phyloP scores from a whole-genome alignment of 2,113 vertebrate species.

The Malaclemys terrapin region DNA sequence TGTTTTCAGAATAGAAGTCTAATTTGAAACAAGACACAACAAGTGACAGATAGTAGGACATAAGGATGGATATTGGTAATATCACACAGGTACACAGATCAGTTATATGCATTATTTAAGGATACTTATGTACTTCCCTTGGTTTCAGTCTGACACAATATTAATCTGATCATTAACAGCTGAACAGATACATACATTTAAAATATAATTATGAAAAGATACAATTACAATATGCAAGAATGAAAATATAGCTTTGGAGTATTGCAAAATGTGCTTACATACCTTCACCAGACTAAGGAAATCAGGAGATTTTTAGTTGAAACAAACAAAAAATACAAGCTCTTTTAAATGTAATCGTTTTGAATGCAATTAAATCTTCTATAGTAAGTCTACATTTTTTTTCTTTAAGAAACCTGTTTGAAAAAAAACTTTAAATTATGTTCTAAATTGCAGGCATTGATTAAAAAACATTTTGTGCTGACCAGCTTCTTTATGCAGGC shows the following conservation, averaged over 20 bases:
- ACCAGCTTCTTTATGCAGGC: not conserved
- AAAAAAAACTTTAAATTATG: not conserved
- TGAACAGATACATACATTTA: not conserved
- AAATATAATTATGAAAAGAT: not conserved
- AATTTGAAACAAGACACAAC: not conserved
- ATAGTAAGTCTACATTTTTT: not conserved
- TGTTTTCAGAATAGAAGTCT: not conserved
- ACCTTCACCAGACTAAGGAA: not conserved
- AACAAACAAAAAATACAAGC: not conserved
- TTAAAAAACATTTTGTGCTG: not conserved
- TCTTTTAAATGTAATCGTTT: not conserved
- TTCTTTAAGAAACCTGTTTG: not conserved
- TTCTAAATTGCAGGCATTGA: not conserved
- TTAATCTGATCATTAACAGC: not conserved
- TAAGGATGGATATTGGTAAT: not conserved
- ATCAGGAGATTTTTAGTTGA: not conserved
- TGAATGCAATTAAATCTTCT: not conserved
- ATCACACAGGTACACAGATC: not conserved
- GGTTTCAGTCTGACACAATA: not conserved
- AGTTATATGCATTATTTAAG: not conserved
- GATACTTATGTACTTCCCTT: not conserved
- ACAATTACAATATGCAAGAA: not conserved
- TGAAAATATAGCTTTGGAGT: not conserved
- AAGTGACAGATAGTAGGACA: not conserved
- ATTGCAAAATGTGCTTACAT: not conserved